Conservation (phyloP, 2,113 vertebrate genomes). For the Daboia siamensis region DNA sequence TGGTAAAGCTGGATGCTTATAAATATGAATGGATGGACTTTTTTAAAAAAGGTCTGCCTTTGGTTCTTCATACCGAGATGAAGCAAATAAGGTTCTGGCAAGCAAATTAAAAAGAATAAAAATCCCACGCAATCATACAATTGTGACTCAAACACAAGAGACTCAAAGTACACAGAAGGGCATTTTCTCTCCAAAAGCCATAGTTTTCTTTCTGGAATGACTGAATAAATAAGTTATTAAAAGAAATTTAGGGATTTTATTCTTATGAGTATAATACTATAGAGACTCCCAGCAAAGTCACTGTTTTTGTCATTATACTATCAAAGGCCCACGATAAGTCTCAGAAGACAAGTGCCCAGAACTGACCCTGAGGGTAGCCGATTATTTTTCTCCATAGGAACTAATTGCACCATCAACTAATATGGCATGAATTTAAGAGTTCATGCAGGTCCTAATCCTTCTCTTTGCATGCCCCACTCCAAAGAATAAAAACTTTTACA, state of each 20-base stretch:
- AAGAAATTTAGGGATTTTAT: not conserved
- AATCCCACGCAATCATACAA: not conserved
- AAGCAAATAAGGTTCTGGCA: not conserved
- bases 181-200: constrained; percentile 1
- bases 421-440: not conserved
- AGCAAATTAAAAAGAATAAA: not conserved
- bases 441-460: not conserved
- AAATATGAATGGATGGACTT: constrained; percentile 16
- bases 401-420: not conserved
- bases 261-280: not conserved
- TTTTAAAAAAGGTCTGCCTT: constrained; percentile 22
- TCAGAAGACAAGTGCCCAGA: not conserved
- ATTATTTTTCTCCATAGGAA: not conserved
- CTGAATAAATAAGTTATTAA: not conserved
- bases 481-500: not conserved
- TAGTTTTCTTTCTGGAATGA: not conserved
- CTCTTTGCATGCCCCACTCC: not conserved
- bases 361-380: not conserved
- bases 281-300: not conserved
- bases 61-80: constrained; percentile 30
- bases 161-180: constrained; percentile 12
- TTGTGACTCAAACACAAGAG: not conserved
- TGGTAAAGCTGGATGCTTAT: constrained; percentile 14
- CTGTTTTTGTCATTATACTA: not conserved
- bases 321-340: not conserved